These are phyloP conservation scores for Mormyrus hasselquistii DNA, from an alignment of 2,797 vertebrate species.

Conservation along the genomic window DNA sequence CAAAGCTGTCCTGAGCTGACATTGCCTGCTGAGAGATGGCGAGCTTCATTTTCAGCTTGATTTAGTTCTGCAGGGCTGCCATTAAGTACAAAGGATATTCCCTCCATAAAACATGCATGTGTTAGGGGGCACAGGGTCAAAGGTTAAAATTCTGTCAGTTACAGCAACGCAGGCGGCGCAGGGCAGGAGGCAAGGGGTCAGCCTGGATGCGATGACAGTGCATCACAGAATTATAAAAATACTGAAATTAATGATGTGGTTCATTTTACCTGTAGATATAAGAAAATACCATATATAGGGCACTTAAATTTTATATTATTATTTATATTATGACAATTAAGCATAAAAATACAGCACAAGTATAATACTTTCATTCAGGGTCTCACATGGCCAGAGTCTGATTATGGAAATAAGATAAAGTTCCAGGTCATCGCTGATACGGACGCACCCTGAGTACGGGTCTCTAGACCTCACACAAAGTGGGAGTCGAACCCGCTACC, in stretches of 20 bases:
- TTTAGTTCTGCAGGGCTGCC: not conserved
- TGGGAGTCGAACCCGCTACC: not conserved
- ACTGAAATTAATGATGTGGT: not conserved
- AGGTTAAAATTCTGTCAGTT: not conserved
- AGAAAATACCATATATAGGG: not conserved
- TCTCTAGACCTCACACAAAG: not conserved
- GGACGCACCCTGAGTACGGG: not conserved
- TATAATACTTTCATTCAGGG: not conserved
- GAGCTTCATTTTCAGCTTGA: not conserved
- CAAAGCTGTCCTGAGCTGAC: not conserved
- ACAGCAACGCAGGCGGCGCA: not conserved
- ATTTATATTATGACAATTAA: not conserved
- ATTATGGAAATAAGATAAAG: not conserved
- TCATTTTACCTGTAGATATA: not conserved
- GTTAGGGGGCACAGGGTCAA: not conserved
- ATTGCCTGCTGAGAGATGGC: not conserved
- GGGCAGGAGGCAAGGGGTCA: not conserved
- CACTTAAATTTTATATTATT: not conserved
- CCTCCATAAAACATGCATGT: not conserved
- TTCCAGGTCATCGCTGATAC: not conserved
- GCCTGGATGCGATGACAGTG: not conserved
- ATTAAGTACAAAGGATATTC: not conserved
- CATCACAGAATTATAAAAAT: not conserved
- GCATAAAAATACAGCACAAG: not conserved
- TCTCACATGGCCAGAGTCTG: not conserved